phyloP scores from a whole-genome alignment of 2,797 vertebrate genomes.

The Hydrolagus colliei region DNA sequence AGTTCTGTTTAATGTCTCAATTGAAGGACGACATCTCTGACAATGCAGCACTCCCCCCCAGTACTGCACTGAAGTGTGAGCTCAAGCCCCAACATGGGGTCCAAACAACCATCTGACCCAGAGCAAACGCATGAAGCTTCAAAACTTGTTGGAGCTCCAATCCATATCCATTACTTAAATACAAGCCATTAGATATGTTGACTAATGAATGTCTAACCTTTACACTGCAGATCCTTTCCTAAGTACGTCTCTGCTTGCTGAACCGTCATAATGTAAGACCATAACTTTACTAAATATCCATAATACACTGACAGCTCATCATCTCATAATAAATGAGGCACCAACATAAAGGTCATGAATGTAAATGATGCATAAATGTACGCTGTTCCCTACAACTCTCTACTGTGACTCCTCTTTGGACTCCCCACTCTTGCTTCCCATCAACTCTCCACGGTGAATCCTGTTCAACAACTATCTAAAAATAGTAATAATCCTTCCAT shows the following conservation, averaged over 20 bases:
- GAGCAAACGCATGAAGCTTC: neutral
- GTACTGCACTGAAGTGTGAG: no score
- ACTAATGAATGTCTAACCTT: conserved; percentile 18
- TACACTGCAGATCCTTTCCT: neutral
- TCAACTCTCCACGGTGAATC: no score
- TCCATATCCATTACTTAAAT: neutral
- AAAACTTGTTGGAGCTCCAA: neutral
- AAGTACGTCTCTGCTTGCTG: neutral
- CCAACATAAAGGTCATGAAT: neutral
- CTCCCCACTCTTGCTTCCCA: no score
- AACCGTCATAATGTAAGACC: neutral
- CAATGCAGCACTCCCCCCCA: neutral
- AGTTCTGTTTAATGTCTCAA: no score
- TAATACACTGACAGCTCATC: conserved; percentile 13
- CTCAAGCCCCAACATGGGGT: no score
- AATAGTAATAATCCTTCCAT: no score
- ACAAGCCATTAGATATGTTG: neutral
- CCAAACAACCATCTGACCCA: neutral
- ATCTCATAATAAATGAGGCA: conserved; percentile 1
- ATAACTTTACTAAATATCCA: conserved; percentile 19
- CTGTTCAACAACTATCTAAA: no score
- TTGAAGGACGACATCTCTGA: no score
- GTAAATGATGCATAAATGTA: neutral
- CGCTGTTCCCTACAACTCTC: no score
- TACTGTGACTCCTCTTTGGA: no score